Evolutionary conservation across 2,888 invertebrate genomes (phyloP).

Genomic region (Plebejus melissa): DNA sequence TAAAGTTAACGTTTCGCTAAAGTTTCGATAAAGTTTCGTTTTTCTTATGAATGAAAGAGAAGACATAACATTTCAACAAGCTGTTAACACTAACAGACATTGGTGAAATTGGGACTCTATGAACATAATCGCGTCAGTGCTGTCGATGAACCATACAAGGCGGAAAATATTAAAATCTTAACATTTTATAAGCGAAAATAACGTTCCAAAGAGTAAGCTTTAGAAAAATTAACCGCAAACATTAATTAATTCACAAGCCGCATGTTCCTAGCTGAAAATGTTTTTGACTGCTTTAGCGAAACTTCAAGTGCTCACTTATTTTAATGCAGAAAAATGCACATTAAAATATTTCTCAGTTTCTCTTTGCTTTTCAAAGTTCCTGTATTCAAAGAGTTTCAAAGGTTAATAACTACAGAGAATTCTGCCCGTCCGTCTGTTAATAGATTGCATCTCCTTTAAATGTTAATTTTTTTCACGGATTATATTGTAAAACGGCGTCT

Average conservation of each 20-base stretch:
- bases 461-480: neutral
- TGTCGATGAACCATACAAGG: too few relatives aligned
- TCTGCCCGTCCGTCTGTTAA: neutral
- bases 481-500: neutral
- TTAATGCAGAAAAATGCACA: slow-evolving; percentile 6
- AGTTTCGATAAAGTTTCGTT: too few relatives aligned
- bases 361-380: slow-evolving; percentile 2
- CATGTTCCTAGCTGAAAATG: neutral
- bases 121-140: too few relatives aligned
- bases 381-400: neutral
- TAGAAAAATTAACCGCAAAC: slow-evolving; percentile 16
- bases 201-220: neutral
- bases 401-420: neutral
- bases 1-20: too few relatives aligned
- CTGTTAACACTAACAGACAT: too few relatives aligned
- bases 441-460: neutral
- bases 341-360: slow-evolving; percentile 11
- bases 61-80: too few relatives aligned
- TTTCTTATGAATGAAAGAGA: too few relatives aligned
- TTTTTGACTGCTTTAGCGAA: slow-evolving; percentile 13
- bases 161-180: neutral
- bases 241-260: slow-evolving; percentile 6
- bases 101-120: too few relatives aligned
- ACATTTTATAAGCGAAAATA: neutral
- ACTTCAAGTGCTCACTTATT: slow-evolving; percentile 9